Evolutionary conservation across 2,797 vertebrate species (phyloP).

Genomic region (Sebastiscus albofasciatus): DNA sequence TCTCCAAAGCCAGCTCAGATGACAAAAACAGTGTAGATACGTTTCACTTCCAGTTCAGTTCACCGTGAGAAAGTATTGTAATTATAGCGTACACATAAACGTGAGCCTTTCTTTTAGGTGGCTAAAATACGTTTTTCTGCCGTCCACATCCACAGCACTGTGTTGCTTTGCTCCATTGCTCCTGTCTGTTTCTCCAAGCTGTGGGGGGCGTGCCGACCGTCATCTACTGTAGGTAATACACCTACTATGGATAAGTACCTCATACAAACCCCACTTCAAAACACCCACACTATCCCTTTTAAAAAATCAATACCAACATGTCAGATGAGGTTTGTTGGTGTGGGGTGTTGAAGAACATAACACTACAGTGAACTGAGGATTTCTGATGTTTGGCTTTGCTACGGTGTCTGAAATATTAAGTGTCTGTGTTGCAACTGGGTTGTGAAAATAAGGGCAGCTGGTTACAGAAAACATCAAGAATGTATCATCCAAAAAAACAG

Average conservation of each 20-base stretch:
- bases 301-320: background rate
- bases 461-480: background rate
- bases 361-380: background rate
- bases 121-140: no score
- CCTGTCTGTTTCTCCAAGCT: no score
- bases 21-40: no score
- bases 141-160: rapidly evolving
- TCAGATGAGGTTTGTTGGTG: background rate
- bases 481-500: background rate
- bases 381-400: background rate
- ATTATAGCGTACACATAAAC: no score
- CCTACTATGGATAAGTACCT: rapidly evolving
- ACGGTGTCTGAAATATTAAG: background rate
- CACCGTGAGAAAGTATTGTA: no score
- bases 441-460: background rate
- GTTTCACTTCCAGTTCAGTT: no score
- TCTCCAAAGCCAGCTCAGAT: no score
- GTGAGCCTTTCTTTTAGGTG: no score
- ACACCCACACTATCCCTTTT: no score
- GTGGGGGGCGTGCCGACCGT: no score
- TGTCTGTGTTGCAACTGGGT: background rate
- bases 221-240: rapidly evolving
- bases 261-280: no score
- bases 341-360: background rate
- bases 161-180: no score